Percentiles rank a stretch among this genome's conserved stretches.
Conservation (phyloP, 2,888 invertebrate genomes). For the Drosophila mulleri region DNA sequence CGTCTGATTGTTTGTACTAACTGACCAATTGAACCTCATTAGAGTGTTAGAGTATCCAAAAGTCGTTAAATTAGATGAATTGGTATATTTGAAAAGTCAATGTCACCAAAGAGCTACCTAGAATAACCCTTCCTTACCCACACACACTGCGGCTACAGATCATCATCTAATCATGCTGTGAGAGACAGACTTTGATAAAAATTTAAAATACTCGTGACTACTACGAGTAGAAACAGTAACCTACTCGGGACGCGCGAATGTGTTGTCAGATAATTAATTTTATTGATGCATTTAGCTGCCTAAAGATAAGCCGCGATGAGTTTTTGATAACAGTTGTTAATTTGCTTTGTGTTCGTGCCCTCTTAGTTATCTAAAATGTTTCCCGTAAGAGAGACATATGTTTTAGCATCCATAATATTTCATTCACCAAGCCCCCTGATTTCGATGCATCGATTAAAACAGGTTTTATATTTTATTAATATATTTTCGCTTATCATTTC, state of each 20-base stretch:
- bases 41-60: conserved; percentile 28
- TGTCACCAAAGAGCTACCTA: background rate
- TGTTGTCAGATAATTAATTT: conserved; percentile 60
- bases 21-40: background rate
- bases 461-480: conserved; percentile 1
- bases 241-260: conserved; percentile 5
- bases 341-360: conserved; percentile 8
- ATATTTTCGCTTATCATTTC: conserved; percentile 27
- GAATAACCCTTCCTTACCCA: conserved; percentile 5
- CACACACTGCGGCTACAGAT: background rate
- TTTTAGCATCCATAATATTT: background rate
- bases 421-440: background rate
- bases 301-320: conserved; percentile 58
- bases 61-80: background rate
- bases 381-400: conserved; percentile 1
- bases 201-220: conserved; percentile 28
- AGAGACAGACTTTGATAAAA: conserved; percentile 1
- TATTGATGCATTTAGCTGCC: conserved; percentile 74
- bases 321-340: conserved; percentile 46
- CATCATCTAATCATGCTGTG: conserved; percentile 26
- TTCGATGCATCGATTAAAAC: conserved; percentile 1
- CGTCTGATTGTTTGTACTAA: background rate
- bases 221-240: conserved; percentile 6
- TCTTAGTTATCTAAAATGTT: conserved; percentile 27
- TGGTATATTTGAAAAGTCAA: background rate